These are phyloP conservation scores for Oncorhynchus tshawytscha DNA, from an alignment of 2,113 vertebrate species.

Conservation along the genomic window DNA sequence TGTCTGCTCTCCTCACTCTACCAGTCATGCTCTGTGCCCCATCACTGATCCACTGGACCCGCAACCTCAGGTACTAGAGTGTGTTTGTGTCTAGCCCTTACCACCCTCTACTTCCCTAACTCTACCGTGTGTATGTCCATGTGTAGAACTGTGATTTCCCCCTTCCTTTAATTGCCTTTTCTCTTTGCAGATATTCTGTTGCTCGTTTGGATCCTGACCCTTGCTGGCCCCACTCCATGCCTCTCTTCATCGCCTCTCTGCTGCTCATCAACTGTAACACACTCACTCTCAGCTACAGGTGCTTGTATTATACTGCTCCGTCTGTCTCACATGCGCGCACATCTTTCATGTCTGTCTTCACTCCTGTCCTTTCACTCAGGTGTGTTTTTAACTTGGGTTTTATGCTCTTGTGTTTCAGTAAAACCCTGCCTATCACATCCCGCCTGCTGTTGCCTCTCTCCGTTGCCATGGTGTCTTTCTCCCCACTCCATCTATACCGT, in stretches of 20 bases:
- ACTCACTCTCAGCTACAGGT: conserved; percentile 24
- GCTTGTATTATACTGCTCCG: background rate
- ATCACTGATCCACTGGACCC: conserved; percentile 89
- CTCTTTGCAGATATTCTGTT: conserved; percentile 75
- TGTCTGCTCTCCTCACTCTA: conserved; percentile 79
- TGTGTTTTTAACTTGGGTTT: background rate
- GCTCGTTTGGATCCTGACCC: conserved; percentile 88
- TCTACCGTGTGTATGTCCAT: background rate
- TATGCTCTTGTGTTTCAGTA: conserved; percentile 72
- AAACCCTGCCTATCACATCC: conserved; percentile 78
- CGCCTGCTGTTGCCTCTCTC: conserved; percentile 81
- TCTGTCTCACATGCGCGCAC: background rate
- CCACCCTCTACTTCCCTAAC: too few relatives aligned
- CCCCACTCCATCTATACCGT: conserved; percentile 86
- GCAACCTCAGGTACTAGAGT: conserved; percentile 85
- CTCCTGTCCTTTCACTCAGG: background rate
- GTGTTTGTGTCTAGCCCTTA: background rate
- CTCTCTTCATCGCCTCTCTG: conserved; percentile 75
- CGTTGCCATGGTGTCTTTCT: conserved; percentile 83
- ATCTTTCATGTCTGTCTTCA: background rate
- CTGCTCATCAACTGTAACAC: conserved; percentile 84
- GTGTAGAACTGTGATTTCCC: background rate
- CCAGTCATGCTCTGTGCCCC: conserved; percentile 82
- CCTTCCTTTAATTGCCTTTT: background rate
- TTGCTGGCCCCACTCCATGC: conserved; percentile 79